phyloP scores from a whole-genome alignment of 1,140 invertebrate genomes.

The Hycleus phaleratus region DNA sequence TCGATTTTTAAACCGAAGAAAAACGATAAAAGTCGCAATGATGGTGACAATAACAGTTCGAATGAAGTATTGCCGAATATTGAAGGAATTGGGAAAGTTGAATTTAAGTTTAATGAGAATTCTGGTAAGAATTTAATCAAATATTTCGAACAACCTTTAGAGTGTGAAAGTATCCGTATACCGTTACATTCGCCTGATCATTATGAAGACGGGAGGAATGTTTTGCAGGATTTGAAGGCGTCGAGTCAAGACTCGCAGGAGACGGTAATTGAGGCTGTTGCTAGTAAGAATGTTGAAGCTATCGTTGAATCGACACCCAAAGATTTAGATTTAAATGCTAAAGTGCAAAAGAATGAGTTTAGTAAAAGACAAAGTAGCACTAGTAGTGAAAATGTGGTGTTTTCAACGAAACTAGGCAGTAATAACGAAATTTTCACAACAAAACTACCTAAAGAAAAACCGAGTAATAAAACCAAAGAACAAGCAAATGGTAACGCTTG shows the following conservation, averaged over 20 bases:
- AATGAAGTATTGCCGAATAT: constrained; percentile 39
- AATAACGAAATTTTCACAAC: constrained; percentile 36
- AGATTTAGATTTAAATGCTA: constrained; percentile 10
- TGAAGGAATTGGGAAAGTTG: constrained; percentile 28
- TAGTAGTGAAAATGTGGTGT: constrained; percentile 37
- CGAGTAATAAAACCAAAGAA: constrained; percentile 5
- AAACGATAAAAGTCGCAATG: constrained; percentile 36
- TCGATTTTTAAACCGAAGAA: constrained; percentile 51
- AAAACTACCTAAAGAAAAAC: constrained; percentile 34
- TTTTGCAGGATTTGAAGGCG: constrained; percentile 31
- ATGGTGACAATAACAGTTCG: constrained; percentile 28
- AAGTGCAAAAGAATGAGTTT: background rate
- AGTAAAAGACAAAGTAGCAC: constrained; percentile 33
- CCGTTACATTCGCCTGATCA: constrained; percentile 59
- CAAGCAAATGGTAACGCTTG: background rate
- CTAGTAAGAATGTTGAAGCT: constrained; percentile 30
- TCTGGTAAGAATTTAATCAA: constrained; percentile 25
- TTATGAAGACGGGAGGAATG: constrained; percentile 42
- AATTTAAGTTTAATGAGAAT: constrained; percentile 33
- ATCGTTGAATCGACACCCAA: constrained; percentile 6
- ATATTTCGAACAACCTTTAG: constrained; percentile 53
- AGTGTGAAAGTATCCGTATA: constrained; percentile 53
- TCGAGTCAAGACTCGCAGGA: constrained; percentile 37
- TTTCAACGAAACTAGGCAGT: constrained; percentile 35
- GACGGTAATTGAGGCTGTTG: constrained; percentile 39